A percentile compares a stretch with the other conserved stretches of the same genome.
Conservation (phyloP, 2,113 vertebrate genomes). For the Mellivora capensis region DNA sequence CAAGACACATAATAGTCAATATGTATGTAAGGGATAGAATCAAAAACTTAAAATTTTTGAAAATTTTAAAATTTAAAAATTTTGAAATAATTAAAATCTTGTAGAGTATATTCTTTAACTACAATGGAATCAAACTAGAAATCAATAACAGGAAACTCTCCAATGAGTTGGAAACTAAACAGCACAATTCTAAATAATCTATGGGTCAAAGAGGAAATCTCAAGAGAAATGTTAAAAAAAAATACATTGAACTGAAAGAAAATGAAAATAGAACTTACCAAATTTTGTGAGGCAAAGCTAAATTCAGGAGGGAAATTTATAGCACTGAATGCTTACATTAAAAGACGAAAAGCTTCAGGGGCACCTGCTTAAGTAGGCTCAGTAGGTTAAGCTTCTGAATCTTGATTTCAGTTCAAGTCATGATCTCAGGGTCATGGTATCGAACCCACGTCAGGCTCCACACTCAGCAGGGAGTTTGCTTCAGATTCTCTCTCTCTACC, state of each 20-base stretch:
- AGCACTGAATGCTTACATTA: background rate
- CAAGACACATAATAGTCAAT: background rate
- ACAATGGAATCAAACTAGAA: too few relatives aligned
- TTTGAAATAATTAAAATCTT: too few relatives aligned
- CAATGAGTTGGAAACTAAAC: too few relatives aligned
- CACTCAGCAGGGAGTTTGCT: background rate
- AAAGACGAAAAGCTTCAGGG: background rate
- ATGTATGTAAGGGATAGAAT: background rate
- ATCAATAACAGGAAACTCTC: too few relatives aligned
- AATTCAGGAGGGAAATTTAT: background rate
- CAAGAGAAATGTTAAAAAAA: background rate
- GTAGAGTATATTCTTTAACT: too few relatives aligned
- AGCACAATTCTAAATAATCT: background rate
- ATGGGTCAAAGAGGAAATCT: background rate
- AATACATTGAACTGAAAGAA: background rate
- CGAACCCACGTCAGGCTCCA: background rate
- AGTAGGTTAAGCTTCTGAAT: background rate
- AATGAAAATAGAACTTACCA: background rate
- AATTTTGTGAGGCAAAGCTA: background rate
- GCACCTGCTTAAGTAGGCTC: background rate
- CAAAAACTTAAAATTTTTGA: too few relatives aligned
- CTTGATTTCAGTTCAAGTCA: background rate
- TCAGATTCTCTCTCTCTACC: background rate
- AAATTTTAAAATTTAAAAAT: too few relatives aligned
- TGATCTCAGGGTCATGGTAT: background rate